Base-by-base conservation (phyloP, 1,140 invertebrate genomes). In the Scaptomyza pallida region DNA sequence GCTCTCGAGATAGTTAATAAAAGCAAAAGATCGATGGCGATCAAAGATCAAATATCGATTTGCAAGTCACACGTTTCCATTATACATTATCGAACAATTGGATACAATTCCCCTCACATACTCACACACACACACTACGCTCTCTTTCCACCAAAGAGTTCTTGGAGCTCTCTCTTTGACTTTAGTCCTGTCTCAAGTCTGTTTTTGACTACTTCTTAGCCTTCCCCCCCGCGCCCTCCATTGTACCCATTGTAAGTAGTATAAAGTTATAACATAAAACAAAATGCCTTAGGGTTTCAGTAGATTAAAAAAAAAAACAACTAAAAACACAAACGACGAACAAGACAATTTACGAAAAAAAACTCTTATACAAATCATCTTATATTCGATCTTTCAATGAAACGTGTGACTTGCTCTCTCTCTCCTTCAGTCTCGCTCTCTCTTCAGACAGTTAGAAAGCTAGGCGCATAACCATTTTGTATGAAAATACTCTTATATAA, bases 201-300 rank as follows among this genome's bases (percentile, higher is more conserved):
- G 17, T 50, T 63, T n/a, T 21, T 23, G 10, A 23, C 30, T 12
- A 12, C 33, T 48, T 62, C 33, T 16, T 8, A 41, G 33, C 26
- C 30, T 44, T n/a, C 23, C 23, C 23, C 23, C 23, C 3, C 23
- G n/a, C n/a, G n/a, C 23, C 23, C 13, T 3, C 10, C 15, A 30
- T 40, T 19, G 12, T 37, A 12, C 33, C 33, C 33, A n/a, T 37
- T 37, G 33, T 37, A 37, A 37, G 26, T 72, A 72, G 69, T 33
- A 15, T 72, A 68, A 41, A 54, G 57, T 61, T 26, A n/a, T 56
- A 40, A 19, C 3, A 55, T 37, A 54, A 51, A 45, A 1, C n/a
- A 44, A 74, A 54, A 67, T 88, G 81, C 82, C 82, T 88, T 88
- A 88, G 81, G 81, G 81, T 86, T 86, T 86, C 81, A 86, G 78